A percentile compares a stretch with the other conserved stretches of the same genome.
Evolutionary conservation across 2,797 vertebrate genomes (phyloP).

Genomic region (Rhynchonycteris naso): DNA sequence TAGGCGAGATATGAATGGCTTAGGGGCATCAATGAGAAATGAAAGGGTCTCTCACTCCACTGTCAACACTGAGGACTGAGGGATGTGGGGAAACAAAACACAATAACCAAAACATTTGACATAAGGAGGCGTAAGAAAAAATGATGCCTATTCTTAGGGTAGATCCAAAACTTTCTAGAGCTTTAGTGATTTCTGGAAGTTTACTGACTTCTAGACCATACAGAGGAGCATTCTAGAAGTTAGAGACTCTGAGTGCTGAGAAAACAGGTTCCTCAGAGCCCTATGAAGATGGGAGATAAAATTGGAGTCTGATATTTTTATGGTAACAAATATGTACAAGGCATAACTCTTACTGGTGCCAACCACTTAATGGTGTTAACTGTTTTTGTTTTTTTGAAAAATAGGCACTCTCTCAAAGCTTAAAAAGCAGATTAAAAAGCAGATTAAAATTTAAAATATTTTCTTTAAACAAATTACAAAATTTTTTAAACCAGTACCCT

Average conservation of each 20-base stretch:
- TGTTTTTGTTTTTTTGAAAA: not conserved
- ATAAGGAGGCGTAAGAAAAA: not conserved
- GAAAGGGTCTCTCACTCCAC: not conserved
- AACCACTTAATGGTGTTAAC: not conserved
- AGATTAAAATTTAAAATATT: slow-evolving; percentile 1
- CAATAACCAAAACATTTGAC: not conserved
- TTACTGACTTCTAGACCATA: not conserved
- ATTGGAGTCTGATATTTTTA: not conserved
- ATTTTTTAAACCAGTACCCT: not conserved
- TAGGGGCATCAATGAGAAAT: not conserved
- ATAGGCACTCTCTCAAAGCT: not conserved
- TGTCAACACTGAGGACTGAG: not conserved
- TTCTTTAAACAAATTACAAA: not conserved
- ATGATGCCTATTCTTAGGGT: not conserved
- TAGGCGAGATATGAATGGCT: not conserved
- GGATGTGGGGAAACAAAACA: not conserved
- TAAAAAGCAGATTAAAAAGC: not conserved
- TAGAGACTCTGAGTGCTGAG: not conserved
- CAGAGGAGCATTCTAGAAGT: not conserved
- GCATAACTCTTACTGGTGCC: not conserved
- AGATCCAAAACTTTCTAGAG: not conserved
- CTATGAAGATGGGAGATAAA: not conserved
- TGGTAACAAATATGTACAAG: not conserved
- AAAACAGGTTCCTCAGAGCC: not conserved
- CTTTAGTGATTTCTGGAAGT: not conserved